These are phyloP conservation scores for Anseranas semipalmata DNA, from an alignment of 2,113 vertebrate species.

Conservation along the genomic window DNA sequence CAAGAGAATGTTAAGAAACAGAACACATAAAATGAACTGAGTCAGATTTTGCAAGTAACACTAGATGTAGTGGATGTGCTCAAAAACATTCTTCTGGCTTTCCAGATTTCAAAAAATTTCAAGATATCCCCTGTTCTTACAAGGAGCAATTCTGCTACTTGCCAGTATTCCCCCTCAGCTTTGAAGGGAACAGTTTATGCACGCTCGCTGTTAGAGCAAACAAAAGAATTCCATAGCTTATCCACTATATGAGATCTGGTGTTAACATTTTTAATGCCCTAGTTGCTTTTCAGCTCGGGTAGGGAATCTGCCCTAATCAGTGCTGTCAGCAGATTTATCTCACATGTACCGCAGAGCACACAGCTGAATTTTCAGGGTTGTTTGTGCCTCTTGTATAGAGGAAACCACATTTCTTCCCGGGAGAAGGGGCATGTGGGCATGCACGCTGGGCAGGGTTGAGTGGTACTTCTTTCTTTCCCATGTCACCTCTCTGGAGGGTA, in stretches of 20 bases:
- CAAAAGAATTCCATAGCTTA: background rate
- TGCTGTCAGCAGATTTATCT: background rate
- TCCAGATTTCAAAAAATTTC: background rate
- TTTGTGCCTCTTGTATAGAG: background rate
- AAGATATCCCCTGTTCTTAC: background rate
- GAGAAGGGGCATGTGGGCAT: background rate
- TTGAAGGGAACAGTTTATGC: accelerated
- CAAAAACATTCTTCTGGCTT: background rate
- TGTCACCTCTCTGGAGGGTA: background rate
- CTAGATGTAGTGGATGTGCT: background rate
- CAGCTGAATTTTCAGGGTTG: background rate
- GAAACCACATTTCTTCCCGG: background rate
- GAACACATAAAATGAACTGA: background rate
- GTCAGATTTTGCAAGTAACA: background rate
- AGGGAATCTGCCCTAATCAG: background rate
- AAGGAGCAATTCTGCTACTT: background rate
- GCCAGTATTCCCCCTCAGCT: background rate
- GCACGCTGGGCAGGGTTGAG: background rate
- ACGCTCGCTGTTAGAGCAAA: background rate
- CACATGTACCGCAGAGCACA: accelerated
- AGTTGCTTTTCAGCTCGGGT: background rate
- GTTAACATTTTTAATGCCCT: background rate
- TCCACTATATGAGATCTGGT: background rate
- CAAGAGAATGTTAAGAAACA: background rate
- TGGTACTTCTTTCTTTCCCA: background rate